Percentiles rank a stretch among this genome's conserved stretches.
Conservation (phyloP, 2,113 vertebrate species). For the Taxidea taxus region DNA sequence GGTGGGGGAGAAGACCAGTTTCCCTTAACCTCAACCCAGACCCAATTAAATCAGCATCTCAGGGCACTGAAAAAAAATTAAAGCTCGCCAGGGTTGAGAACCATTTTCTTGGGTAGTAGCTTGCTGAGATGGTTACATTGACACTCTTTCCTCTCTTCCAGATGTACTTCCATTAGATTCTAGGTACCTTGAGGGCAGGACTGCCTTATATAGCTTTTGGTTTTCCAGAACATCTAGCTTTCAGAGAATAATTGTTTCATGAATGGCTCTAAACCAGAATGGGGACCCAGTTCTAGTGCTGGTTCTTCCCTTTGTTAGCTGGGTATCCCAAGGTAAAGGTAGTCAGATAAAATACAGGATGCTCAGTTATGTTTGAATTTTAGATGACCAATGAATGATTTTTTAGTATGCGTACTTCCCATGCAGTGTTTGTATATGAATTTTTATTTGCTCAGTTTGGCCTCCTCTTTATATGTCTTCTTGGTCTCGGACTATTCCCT, state of each 20-base stretch:
- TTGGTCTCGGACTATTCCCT: neutral
- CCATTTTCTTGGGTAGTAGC: neutral
- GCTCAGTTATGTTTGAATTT: neutral
- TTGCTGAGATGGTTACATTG: neutral
- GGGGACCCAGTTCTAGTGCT: neutral
- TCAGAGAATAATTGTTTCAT: neutral
- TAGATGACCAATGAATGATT: neutral
- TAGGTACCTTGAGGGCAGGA: neutral
- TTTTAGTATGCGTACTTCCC: neutral
- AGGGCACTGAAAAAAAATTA: neutral
- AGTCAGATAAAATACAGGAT: neutral
- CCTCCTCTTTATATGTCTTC: neutral
- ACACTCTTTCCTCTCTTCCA: neutral
- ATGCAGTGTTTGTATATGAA: neutral
- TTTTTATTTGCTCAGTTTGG: conserved; percentile 29
- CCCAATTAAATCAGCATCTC: neutral
- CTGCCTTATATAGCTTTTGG: neutral
- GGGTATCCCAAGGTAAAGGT: neutral
- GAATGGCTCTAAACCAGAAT: neutral
- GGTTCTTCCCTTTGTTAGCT: neutral
- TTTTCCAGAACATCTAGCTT: neutral
- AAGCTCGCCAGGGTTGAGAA: neutral
- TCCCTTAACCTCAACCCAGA: neutral
- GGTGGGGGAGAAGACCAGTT: neutral
- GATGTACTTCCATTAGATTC: neutral